Evolutionary conservation across 2,888 invertebrate genomes (phyloP), one percentile per base, ranked within the genome.

Genomic region (Mythimna lalbum): DNA sequence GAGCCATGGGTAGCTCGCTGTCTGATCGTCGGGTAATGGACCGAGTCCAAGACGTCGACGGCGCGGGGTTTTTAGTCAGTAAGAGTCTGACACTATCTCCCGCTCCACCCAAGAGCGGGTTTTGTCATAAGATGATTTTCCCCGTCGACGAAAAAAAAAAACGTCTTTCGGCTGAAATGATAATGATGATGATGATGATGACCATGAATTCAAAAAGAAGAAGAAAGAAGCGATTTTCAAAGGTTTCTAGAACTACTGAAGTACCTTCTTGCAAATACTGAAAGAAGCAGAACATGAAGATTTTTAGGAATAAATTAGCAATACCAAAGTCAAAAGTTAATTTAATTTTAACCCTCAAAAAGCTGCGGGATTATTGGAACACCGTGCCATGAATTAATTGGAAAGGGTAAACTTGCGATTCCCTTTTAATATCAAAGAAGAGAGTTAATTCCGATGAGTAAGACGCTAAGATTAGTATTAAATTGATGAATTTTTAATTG

Each of bases 361-460:
- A 57, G 49, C 60, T 36, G 31, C 10, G 3, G 67, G 43, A 47
- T 80, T 70, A 69, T 67, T 33, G 50, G 21, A 66, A 70, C 21
- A 68, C 50, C 17, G 47, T 49, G 23, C 21, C 23, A 43, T 53
- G 49, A 67, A 77, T 77, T 69, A 77, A 80, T 77, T 80, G 39
- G 67, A 73, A 73, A 31, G 53, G 64, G 56, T 60, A 55, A 61
- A 73, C 59, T 69, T 68, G 57, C 55, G n/a, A 66, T 64, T 69
- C 52, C 19, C 73, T 9, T 60, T 12, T 59, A 49, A 80, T 53
- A 69, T 65, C 55, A 39, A 63, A 70, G 57, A 63, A 36, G 19
- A 49, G 7, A 52, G 21, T 33, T 57, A 63, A 69, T 60, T 67
- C 4, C 36, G n/a, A 59, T 66, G 7, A 66, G 0, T 27, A n/a